Percentiles rank a stretch among this genome's conserved stretches.
Conservation (phyloP, 2,113 vertebrate genomes). For the Gambusia affinis region DNA sequence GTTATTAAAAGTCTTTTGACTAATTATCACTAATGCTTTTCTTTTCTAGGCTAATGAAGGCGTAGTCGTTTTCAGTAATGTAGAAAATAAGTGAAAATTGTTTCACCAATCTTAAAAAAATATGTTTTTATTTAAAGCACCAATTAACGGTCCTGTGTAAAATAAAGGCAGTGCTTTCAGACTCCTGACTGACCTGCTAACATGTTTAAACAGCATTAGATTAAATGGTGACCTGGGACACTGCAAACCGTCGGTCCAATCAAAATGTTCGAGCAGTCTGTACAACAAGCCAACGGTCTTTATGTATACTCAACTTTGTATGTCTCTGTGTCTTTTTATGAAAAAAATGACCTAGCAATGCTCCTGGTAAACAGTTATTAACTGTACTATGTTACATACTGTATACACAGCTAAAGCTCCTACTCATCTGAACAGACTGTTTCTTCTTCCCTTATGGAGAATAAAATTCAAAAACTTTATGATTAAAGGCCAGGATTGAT, state of each 20-base stretch:
- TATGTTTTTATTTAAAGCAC: too few relatives aligned
- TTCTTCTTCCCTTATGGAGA: constrained; percentile 77
- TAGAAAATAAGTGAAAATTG: background rate
- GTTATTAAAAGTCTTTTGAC: background rate
- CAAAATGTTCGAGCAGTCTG: constrained; percentile 45
- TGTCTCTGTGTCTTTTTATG: constrained; percentile 75
- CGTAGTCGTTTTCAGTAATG: background rate
- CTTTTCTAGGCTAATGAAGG: background rate
- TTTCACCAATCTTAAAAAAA: too few relatives aligned
- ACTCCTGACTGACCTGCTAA: background rate
- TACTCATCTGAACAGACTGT: constrained; percentile 77
- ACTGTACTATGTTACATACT: constrained; percentile 73
- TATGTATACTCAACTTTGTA: constrained; percentile 70
- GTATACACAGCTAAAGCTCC: constrained; percentile 76
- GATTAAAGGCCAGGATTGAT: constrained; percentile 20
- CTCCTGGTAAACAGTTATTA: constrained; percentile 68
- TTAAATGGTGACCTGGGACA: constrained; percentile 54
- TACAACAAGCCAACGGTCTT: constrained; percentile 52
- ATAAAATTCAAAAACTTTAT: constrained; percentile 74
- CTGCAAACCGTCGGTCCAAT: constrained; percentile 46
- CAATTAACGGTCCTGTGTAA: background rate
- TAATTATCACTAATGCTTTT: background rate
- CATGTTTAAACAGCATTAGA: background rate
- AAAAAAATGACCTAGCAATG: constrained; percentile 68
- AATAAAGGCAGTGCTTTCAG: background rate